Evolutionary conservation across 2,797 vertebrate species (phyloP), one percentile per base, ranked within the genome.

Genomic region (Hypotaenidia okinawae): DNA sequence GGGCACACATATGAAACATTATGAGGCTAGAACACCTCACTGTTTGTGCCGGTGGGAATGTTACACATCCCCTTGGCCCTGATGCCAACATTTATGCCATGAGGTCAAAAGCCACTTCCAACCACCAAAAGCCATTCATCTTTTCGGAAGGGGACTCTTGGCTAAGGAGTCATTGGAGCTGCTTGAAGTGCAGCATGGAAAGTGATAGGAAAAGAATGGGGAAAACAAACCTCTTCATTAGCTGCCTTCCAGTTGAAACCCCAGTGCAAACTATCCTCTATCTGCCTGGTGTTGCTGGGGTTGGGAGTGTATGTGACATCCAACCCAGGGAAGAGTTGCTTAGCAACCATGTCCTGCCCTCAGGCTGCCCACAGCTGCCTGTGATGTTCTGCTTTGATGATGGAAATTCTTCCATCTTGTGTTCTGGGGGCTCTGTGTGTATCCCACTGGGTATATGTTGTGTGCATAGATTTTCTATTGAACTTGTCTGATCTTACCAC

Each of bases 331-430:
- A 96, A 95, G 85, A 83, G 95, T 97, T 97, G 97, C 97, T 94
- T 96, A 95, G 97, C 97, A 97, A 97, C 97, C 49, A 80, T 91
- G 94, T 97, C 96, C 95, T 96, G 95, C 97, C 96, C 96, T 96
- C 87, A 64, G 95, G 97, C 94, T 96, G 96, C 87, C 75, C 10
- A 70, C 78, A 94, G 94, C 94, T 70, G 87, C 85, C 94, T 96
- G 78, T 95, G 93, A 93, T 94, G 95, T 94, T 96, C 81, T 94
- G 89, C 94, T 97, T 97, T 97, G 95, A 96, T 96, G 95, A 96
- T 96, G 91, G 94, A 89, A 95, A 92, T 95, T 96, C 96, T 96
- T 95, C 94, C 88, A 78, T 95, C 97, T 97, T 93, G 75, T 96
- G 89, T 96, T 96, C 92, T 81, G 83, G 54, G 86, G 96, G 80